Conservation (phyloP, 2,888 invertebrate genomes). For the Nomada lathburiana region DNA sequence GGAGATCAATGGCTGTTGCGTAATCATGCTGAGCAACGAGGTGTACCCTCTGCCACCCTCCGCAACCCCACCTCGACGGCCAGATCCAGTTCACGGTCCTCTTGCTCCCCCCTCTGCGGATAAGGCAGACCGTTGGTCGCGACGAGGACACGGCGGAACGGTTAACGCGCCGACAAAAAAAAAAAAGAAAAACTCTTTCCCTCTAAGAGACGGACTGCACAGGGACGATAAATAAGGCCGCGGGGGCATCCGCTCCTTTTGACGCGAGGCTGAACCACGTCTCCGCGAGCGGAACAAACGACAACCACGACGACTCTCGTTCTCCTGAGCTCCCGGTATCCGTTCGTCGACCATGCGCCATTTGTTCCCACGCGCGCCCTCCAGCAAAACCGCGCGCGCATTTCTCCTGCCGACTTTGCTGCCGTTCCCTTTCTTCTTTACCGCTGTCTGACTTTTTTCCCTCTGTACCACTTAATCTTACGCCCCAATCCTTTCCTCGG, state of each 20-base stretch:
- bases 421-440: slow-evolving; percentile 12
- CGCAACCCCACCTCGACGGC: slow-evolving; percentile 28
- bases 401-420: background rate
- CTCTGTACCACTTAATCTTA: slow-evolving; percentile 35
- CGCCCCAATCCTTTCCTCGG: slow-evolving; percentile 23
- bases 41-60: slow-evolving; percentile 41
- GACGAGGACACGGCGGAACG: slow-evolving; percentile 49
- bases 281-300: slow-evolving; percentile 19
- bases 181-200: slow-evolving; percentile 34
- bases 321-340: slow-evolving; percentile 47
- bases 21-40: slow-evolving; percentile 68
- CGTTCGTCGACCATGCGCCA: slow-evolving; percentile 57
- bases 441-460: slow-evolving; percentile 37
- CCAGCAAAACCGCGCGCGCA: slow-evolving; percentile 14
- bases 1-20: slow-evolving; percentile 73
- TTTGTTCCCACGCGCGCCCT: slow-evolving; percentile 42
- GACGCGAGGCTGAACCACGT: slow-evolving; percentile 33
- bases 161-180: slow-evolving; percentile 55
- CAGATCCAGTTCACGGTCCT: slow-evolving; percentile 55
- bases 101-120: slow-evolving; percentile 68
- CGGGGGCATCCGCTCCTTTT: slow-evolving; percentile 19
- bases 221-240: slow-evolving; percentile 60
- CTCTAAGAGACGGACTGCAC: background rate
- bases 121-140: slow-evolving; percentile 69
- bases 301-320: background rate